Base-by-base conservation (phyloP, 2,797 vertebrate species). In the Enteromius paludinosus region DNA sequence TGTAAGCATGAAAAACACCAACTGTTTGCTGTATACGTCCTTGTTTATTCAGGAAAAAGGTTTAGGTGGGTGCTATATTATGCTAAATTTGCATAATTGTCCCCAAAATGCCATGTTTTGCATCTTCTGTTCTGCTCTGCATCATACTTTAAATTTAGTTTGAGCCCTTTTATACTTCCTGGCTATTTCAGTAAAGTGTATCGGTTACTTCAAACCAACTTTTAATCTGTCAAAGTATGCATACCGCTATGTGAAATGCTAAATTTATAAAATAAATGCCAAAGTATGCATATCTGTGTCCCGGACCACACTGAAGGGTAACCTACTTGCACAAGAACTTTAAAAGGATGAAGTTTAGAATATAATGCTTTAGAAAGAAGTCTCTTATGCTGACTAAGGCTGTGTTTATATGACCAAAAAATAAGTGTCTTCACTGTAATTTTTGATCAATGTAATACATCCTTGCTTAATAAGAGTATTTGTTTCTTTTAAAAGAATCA, bases 1-100 rank as follows among this genome's bases (percentile, higher is more conserved):
- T 66, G 59, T 83, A 76, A 83, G 28, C 49, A 83, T 83, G 30
- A 76, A 75, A 78, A 83, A 75, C 62, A 79, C 41, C n/a, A 52
- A 72, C 61, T 78, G 56, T 73, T 71, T 68, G 62, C 25, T n/a
- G 61, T 54, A 56, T 49, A 23, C 6, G 0, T 64, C 10, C 41
- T 33, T 47, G 69, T 52, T 73, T 49, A 81, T 49, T 80, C 20
- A 47, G 41, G 20, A 49, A 35, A 71, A 70, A 38, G 14, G 3
- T 64, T 62, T 59, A 59, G 2, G 35, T 41, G 23, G 35, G 17
- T 17, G 43, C 38, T 72, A 23, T 30, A 18, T 41, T 47, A 17
- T 1, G 8, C 59, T 12, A 12, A 45, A 8, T 79, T 52, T 71
- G 18, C 52, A 59, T 25, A 30, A 59, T 25, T 61, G 35, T 76